Evolutionary conservation across 2,888 invertebrate species (phyloP).

Genomic region (Eugnorisma glareosa): DNA sequence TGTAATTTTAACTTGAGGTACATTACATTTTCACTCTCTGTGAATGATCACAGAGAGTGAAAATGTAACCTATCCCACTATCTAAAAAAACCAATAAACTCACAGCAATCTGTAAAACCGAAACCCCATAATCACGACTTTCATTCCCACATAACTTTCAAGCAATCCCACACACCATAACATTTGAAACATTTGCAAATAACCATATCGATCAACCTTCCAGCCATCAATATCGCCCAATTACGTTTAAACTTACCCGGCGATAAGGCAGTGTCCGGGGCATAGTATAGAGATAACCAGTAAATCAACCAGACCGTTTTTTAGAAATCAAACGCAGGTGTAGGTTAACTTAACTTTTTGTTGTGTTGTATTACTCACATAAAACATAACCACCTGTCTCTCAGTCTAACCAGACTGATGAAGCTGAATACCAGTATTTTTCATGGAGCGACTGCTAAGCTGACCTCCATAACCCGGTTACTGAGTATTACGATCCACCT

Average conservation of each 20-base stretch:
- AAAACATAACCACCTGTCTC: background rate
- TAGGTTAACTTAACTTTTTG: background rate
- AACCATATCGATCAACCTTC: conserved; percentile 36
- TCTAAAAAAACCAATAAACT: background rate
- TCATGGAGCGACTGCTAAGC: background rate
- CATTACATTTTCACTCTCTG: too few species aligned
- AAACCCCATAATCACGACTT: conserved; percentile 25
- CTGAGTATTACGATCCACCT: background rate
- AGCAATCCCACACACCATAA: conserved; percentile 24
- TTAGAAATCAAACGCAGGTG: background rate
- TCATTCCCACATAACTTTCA: conserved; percentile 28
- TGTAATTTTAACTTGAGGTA: background rate
- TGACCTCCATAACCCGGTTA: background rate
- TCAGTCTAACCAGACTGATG: too few species aligned
- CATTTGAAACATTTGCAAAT: conserved; percentile 42
- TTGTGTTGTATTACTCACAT: background rate
- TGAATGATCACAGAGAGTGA: background rate
- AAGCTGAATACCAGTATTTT: background rate
- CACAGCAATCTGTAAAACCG: background rate
- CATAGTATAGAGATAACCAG: background rate
- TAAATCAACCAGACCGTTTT: background rate
- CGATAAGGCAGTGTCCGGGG: conserved; percentile 46
- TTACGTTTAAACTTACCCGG: conserved; percentile 27
- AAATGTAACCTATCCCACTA: background rate
- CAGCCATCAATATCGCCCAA: conserved; percentile 55